phyloP scores from a whole-genome alignment of 2,888 invertebrate genomes.

The Xestia ashworthii region DNA sequence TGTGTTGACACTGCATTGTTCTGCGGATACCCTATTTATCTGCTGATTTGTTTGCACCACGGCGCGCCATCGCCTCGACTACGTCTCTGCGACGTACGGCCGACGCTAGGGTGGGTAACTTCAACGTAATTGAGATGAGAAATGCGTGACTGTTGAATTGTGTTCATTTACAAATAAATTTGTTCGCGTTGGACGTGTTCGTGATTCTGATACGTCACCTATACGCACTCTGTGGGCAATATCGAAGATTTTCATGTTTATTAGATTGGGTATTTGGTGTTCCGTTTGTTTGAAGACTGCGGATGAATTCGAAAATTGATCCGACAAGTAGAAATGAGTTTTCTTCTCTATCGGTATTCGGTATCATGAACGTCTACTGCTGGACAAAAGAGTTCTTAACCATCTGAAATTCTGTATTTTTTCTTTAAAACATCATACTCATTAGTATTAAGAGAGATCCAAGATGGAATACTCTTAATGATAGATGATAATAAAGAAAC shows the following conservation, averaged over 20 bases:
- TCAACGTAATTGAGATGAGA: constrained; percentile 81
- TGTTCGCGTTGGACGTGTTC: constrained; percentile 49
- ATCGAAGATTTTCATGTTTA: constrained; percentile 45
- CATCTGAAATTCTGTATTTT: neutral
- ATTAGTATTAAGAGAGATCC: neutral
- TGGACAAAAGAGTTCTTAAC: neutral
- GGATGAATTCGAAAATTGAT: neutral
- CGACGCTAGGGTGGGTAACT: constrained; percentile 74
- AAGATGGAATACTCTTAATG: neutral
- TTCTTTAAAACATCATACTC: neutral
- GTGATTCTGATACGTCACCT: constrained; percentile 54
- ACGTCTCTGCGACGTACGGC: constrained; percentile 69
- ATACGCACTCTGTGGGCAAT: constrained; percentile 36
- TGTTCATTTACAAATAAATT: constrained; percentile 74
- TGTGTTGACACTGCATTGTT: constrained; percentile 87
- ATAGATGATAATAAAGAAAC: neutral
- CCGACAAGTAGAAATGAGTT: neutral
- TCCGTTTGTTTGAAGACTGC: constrained; percentile 10
- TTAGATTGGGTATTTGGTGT: constrained; percentile 37
- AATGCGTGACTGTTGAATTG: constrained; percentile 77
- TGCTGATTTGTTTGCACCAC: constrained; percentile 87
- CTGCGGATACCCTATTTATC: constrained; percentile 84
- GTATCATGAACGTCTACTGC: neutral
- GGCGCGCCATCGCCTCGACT: constrained; percentile 68
- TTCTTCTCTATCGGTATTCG: neutral